Percentiles rank a stretch among this genome's conserved stretches.
Evolutionary conservation across 2,113 vertebrate species (phyloP).

Genomic region (Myrmecobius fasciatus): DNA sequence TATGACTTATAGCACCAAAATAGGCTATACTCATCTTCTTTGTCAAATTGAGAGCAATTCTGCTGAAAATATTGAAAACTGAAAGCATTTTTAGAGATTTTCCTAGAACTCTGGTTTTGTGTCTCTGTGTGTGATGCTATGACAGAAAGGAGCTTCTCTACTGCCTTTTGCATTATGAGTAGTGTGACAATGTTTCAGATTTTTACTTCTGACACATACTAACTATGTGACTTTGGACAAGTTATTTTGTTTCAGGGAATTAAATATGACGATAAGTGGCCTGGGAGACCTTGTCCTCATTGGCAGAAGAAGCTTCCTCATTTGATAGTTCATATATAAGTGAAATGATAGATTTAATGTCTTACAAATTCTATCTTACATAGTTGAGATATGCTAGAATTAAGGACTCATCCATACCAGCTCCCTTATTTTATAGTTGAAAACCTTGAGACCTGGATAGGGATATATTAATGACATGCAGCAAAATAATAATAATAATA

Average conservation of each 20-base stretch:
- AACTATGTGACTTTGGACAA: not conserved
- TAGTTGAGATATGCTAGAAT: not conserved
- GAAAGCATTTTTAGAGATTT: conserved; percentile 27
- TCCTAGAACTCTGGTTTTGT: not conserved
- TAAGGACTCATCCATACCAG: not conserved
- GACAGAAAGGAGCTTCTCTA: not conserved
- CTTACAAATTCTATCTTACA: not conserved
- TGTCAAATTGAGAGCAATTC: conserved; percentile 10
- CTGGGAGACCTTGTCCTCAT: not conserved
- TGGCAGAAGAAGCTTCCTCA: not conserved
- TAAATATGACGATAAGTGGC: not conserved
- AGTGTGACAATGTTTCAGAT: not conserved
- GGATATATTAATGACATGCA: no score
- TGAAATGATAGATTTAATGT: not conserved
- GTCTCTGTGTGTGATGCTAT: conserved; percentile 22
- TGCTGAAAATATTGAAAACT: conserved; percentile 56
- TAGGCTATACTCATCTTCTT: not conserved
- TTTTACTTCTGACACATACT: not conserved
- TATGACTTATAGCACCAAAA: conserved; percentile 23
- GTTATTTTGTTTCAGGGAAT: not conserved
- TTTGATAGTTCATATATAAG: not conserved
- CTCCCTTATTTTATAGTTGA: not conserved
- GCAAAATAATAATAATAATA: not conserved
- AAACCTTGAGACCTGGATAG: not conserved
- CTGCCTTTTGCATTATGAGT: not conserved